Evolutionary conservation across 1,140 invertebrate species (phyloP).

Genomic region (Caenorhabditis inopinata): DNA sequence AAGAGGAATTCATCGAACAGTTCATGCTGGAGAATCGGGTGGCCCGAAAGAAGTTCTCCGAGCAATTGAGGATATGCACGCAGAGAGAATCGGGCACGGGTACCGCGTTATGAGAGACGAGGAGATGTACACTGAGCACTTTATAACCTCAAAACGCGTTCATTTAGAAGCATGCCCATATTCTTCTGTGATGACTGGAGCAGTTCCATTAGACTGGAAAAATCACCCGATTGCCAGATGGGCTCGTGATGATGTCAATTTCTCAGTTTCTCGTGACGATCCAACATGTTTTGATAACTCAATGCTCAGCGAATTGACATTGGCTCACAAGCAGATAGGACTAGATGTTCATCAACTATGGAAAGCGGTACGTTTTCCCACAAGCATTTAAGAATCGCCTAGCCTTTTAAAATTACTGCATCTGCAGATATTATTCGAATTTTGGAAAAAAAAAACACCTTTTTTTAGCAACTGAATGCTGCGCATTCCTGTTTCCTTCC

Average conservation of each 20-base stretch:
- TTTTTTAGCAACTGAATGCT: slow-evolving; percentile 70
- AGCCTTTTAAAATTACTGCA: too few relatives aligned
- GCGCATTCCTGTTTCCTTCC: slow-evolving; percentile 69
- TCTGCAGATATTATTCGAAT: too few relatives aligned
- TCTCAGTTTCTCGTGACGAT: slow-evolving; percentile 73
- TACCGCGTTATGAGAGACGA: slow-evolving; percentile 71
- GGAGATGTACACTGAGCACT: slow-evolving; percentile 68
- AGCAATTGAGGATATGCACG: slow-evolving; percentile 70
- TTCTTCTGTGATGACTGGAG: slow-evolving; percentile 71
- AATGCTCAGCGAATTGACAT: slow-evolving; percentile 69
- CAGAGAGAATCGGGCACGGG: slow-evolving; percentile 73
- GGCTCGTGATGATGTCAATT: slow-evolving; percentile 71
- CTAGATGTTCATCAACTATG: slow-evolving; percentile 69
- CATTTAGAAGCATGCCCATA: slow-evolving; percentile 72
- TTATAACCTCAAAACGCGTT: slow-evolving; percentile 63
- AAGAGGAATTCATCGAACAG: slow-evolving; percentile 70
- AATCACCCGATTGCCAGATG: slow-evolving; percentile 69
- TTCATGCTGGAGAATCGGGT: slow-evolving; percentile 72
- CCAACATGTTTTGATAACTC: slow-evolving; percentile 70
- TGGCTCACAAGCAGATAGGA: slow-evolving; percentile 68
- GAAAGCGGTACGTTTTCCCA: slow-evolving; percentile 68
- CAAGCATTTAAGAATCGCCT: not conserved
- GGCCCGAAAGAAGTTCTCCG: slow-evolving; percentile 68
- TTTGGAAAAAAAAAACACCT: too few relatives aligned
- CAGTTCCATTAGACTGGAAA: slow-evolving; percentile 65